Evolutionary conservation across 2,888 invertebrate genomes (phyloP).

Genomic region (Dinocampus coccinellae): DNA sequence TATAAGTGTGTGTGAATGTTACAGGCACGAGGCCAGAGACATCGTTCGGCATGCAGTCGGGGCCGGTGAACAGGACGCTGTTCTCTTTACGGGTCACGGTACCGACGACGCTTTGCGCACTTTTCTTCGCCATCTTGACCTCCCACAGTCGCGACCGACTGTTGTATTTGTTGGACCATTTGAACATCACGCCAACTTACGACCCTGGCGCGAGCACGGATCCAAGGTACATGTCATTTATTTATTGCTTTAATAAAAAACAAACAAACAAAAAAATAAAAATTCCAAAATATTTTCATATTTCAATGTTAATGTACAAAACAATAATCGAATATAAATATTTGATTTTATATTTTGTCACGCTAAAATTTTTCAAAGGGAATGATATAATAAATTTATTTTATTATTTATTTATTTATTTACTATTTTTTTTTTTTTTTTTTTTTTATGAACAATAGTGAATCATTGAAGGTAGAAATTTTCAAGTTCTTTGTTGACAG

Average conservation of each 20-base stretch:
- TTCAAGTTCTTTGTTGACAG: slow-evolving; percentile 6
- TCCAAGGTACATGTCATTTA: slow-evolving; percentile 74
- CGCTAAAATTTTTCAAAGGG: slow-evolving; percentile 19
- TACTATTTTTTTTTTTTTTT: no score
- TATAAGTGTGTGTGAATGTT: slow-evolving; percentile 47
- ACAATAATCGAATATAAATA: neutral
- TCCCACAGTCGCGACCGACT: slow-evolving; percentile 74
- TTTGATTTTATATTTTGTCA: slow-evolving; percentile 26
- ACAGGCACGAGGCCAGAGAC: slow-evolving; percentile 84
- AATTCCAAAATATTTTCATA: neutral
- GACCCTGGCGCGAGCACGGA: slow-evolving; percentile 86
- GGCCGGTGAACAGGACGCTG: slow-evolving; percentile 78
- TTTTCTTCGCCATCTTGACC: slow-evolving; percentile 79
- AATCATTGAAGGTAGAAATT: slow-evolving; percentile 31
- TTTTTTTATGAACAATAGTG: slow-evolving; percentile 30
- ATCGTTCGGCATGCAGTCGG: slow-evolving; percentile 84
- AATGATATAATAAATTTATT: slow-evolving; percentile 7
- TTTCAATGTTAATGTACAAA: neutral
- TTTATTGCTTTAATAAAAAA: neutral
- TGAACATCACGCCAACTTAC: slow-evolving; percentile 82
- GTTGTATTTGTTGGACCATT: slow-evolving; percentile 85
- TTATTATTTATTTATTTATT: no score
- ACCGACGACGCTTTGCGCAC: slow-evolving; percentile 83
- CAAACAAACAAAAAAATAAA: no score
- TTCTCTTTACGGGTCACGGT: slow-evolving; percentile 73